These are phyloP conservation scores for Tenthredo amoena DNA, from an alignment of 2,888 invertebrate species.

Conservation along the genomic window DNA sequence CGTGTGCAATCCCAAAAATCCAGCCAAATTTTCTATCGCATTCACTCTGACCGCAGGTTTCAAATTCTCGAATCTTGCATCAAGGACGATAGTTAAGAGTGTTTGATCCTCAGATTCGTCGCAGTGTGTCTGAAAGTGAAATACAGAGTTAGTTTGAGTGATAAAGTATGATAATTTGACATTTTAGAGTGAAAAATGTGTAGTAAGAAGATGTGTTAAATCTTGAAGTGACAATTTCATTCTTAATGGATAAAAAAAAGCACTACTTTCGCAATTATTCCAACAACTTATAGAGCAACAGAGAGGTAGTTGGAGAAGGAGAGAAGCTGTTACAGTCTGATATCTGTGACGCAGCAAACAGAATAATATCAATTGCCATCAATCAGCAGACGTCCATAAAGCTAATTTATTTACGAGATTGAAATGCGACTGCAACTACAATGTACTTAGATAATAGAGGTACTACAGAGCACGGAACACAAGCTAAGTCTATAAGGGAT, in stretches of 20 bases:
- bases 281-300: neutral
- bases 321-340: neutral
- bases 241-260: neutral
- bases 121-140: constrained; percentile 74
- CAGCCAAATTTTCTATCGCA: constrained; percentile 86
- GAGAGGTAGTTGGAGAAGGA: neutral
- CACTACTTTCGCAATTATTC: constrained; percentile 9
- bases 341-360: constrained; percentile 9
- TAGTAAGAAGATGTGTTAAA: neutral
- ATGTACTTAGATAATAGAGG: neutral
- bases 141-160: constrained; percentile 19
- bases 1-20: constrained; percentile 84
- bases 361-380: constrained; percentile 67
- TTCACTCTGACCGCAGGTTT: constrained; percentile 83
- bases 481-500: neutral
- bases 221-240: neutral
- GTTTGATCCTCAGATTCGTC: constrained; percentile 79
- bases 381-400: constrained; percentile 64
- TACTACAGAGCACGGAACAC: neutral
- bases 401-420: constrained; percentile 68
- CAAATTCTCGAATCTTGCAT: constrained; percentile 83
- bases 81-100: constrained; percentile 84
- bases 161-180: neutral
- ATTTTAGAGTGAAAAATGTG: neutral
- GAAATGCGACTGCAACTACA: constrained; percentile 60